Conservation (phyloP, 2,888 invertebrate species). For the Abrostola tripartita region DNA sequence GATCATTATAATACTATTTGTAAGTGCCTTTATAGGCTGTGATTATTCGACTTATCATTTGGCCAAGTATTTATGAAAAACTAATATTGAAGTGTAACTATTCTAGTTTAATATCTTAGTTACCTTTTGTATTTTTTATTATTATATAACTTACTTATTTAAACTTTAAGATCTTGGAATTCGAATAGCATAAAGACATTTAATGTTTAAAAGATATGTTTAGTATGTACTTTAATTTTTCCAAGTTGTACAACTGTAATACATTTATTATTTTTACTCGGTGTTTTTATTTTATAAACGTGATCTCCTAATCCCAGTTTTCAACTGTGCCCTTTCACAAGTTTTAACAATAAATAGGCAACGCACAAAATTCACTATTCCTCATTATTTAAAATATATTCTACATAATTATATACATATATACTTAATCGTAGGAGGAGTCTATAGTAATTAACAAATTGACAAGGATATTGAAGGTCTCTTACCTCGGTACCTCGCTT, state of each 20-base stretch:
- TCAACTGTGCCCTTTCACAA: neutral
- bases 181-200: conserved; percentile 51
- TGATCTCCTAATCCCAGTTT: neutral
- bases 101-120: conserved; percentile 11
- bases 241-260: conserved; percentile 52
- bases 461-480: too few species aligned
- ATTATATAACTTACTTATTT: conserved; percentile 22
- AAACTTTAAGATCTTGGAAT: conserved; percentile 27
- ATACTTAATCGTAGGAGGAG: too few species aligned
- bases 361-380: too few species aligned
- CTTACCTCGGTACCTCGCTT: too few species aligned
- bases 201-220: conserved; percentile 22
- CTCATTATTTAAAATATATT: too few species aligned
- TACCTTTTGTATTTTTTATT: conserved; percentile 17
- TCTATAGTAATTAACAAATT: too few species aligned
- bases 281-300: conserved; percentile 26
- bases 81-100: conserved; percentile 14
- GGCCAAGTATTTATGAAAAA: conserved; percentile 23
- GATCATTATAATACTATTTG: conserved; percentile 15
- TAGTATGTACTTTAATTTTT: conserved; percentile 39
- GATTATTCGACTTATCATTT: conserved; percentile 46
- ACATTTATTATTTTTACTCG: conserved; percentile 44
- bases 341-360: neutral
- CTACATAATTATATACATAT: too few species aligned
- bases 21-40: conserved; percentile 56